A percentile compares a stretch with the other conserved stretches of the same genome.
Conservation (phyloP, 2,113 vertebrate genomes). For the Malurus melanocephalus region DNA sequence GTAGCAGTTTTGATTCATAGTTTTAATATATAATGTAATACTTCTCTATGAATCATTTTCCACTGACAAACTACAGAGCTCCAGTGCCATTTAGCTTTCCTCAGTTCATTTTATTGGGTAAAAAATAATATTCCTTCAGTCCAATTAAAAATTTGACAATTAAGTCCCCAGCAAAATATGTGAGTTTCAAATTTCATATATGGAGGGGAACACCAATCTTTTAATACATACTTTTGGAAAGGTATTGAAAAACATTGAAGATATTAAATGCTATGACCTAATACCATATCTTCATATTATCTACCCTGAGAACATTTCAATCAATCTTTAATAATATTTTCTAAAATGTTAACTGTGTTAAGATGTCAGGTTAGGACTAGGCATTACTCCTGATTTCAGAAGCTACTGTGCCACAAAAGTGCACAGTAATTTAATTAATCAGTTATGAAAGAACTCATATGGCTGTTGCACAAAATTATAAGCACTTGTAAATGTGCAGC, state of each 20-base stretch:
- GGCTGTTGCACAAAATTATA: not conserved
- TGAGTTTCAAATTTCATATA: not conserved
- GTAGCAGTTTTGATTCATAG: not conserved
- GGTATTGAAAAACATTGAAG: not conserved
- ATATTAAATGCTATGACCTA: not conserved
- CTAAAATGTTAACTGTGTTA: not conserved
- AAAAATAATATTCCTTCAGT: not conserved
- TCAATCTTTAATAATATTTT: not conserved
- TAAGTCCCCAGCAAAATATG: not conserved
- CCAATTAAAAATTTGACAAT: not conserved
- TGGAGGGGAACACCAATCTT: not conserved
- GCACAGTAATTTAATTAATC: not conserved
- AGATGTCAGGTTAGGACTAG: not conserved
- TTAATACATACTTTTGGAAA: not conserved
- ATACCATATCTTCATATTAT: not conserved
- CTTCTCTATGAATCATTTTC: not conserved
- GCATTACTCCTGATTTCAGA: not conserved
- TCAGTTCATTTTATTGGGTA: not conserved
- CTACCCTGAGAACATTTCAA: not conserved
- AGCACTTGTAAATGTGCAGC: accelerated
- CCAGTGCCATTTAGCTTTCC: not conserved
- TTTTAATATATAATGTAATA: not conserved
- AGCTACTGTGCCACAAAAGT: not conserved
- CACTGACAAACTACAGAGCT: not conserved
- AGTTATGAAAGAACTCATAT: not conserved